phyloP scores from a whole-genome alignment of 2,888 invertebrate genomes.

The Hydriomena furcata region DNA sequence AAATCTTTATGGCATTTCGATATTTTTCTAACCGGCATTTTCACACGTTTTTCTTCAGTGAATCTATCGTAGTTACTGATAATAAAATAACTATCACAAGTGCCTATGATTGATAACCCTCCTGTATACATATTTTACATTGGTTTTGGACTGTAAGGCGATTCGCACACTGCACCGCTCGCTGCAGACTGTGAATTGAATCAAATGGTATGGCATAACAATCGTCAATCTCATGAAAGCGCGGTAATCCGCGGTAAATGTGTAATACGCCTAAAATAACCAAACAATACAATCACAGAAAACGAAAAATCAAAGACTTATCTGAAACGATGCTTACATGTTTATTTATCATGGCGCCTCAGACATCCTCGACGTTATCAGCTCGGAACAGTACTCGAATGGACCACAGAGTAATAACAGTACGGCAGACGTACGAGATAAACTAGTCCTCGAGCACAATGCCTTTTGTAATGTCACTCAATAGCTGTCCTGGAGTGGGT shows the following conservation, averaged over 20 bases:
- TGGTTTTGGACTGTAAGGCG: too few relatives aligned
- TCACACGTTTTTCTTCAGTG: constrained; percentile 25
- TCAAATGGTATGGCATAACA: too few relatives aligned
- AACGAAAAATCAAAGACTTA: constrained; percentile 33
- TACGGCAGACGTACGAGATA: constrained; percentile 57
- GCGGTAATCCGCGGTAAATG: too few relatives aligned
- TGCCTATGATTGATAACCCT: too few relatives aligned
- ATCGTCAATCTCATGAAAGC: too few relatives aligned
- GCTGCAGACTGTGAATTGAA: too few relatives aligned
- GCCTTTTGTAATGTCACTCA: constrained; percentile 73
- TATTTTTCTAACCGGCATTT: constrained; percentile 61
- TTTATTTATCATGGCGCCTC: constrained; percentile 11
- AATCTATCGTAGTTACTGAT: constrained; percentile 13
- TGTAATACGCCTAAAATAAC: too few relatives aligned
- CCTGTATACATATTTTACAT: too few relatives aligned
- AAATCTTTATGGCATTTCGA: constrained; percentile 57
- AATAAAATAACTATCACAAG: not conserved
- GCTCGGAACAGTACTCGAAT: constrained; percentile 68
- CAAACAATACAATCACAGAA: too few relatives aligned
- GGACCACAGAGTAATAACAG: constrained; percentile 21
- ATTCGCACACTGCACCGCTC: too few relatives aligned
- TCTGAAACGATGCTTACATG: constrained; percentile 37
- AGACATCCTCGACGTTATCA: constrained; percentile 63
- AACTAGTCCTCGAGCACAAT: constrained; percentile 70
- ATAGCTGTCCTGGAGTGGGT: constrained; percentile 51